A percentile compares a stretch with the other conserved stretches of the same genome.
Conservation (phyloP, 2,888 invertebrate genomes). For the Rotaria macrura region DNA sequence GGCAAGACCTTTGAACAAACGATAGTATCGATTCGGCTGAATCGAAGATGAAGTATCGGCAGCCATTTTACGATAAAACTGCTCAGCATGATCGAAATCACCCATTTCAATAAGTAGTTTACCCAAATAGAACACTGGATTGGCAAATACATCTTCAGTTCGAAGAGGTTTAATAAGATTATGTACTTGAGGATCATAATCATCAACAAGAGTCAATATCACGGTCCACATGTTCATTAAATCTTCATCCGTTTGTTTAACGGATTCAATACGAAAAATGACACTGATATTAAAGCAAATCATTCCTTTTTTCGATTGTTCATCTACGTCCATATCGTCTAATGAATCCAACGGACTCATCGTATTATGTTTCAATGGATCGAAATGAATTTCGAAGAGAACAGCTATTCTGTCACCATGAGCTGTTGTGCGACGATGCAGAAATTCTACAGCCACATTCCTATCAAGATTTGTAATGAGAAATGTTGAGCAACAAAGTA, state of each 20-base stretch:
- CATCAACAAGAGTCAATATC: not conserved
- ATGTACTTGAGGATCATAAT: not conserved
- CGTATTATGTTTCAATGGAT: not conserved
- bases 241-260: not conserved
- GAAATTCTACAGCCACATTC: not conserved
- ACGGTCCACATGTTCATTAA: not conserved
- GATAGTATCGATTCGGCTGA: not conserved
- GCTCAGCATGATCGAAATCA: not conserved
- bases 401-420: not conserved
- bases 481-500: not conserved
- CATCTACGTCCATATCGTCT: not conserved
- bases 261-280: not conserved
- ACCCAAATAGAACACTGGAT: not conserved
- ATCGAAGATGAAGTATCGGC: not conserved
- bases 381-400: not conserved
- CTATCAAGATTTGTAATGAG: not conserved
- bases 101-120: not conserved
- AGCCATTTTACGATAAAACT: not conserved
- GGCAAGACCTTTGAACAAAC: not conserved
- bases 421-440: not conserved
- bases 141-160: not conserved
- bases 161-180: not conserved
- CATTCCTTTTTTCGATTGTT: not conserved
- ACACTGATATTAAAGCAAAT: not conserved
- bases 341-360: not conserved